These are phyloP conservation scores for Discoglossus pictus DNA, from an alignment of 2,797 vertebrate species.

Conservation along the genomic window DNA sequence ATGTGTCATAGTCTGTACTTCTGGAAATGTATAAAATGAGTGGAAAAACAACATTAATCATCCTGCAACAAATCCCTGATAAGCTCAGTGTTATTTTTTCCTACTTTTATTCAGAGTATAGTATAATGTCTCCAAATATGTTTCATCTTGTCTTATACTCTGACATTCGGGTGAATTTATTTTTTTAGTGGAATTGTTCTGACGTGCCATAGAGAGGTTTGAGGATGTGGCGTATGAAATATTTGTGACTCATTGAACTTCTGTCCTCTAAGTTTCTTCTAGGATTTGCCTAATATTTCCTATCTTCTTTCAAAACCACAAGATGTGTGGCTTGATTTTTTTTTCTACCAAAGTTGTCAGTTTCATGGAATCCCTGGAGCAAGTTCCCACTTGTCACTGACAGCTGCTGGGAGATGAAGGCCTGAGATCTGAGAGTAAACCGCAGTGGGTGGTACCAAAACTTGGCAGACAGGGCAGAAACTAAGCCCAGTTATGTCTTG, in stretches of 20 bases:
- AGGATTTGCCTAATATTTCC: conserved; percentile 19
- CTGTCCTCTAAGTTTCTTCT: conserved; percentile 23
- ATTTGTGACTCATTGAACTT: conserved; percentile 14
- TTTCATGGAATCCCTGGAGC: conserved; percentile 39
- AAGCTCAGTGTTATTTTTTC: too few relatives aligned
- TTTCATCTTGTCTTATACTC: too few relatives aligned
- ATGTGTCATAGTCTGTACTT: too few relatives aligned
- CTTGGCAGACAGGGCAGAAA: conserved; percentile 67
- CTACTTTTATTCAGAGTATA: too few relatives aligned
- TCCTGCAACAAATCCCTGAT: too few relatives aligned
- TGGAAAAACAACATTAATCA: too few relatives aligned
- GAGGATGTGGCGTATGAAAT: background rate
- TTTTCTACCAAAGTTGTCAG: conserved; percentile 19
- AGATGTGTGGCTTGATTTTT: conserved; percentile 38
- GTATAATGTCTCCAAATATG: background rate
- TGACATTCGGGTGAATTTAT: too few relatives aligned
- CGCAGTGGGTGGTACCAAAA: conserved; percentile 68
- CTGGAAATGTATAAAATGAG: too few relatives aligned
- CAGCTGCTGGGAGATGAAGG: conserved; percentile 56
- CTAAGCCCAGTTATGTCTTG: conserved; percentile 52
- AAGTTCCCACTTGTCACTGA: conserved; percentile 64
- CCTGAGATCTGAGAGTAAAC: conserved; percentile 50
- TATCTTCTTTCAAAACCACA: conserved; percentile 42
- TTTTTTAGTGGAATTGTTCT: too few relatives aligned
- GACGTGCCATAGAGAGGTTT: background rate